These are phyloP conservation scores for Channallabes apus DNA, from an alignment of 2,797 vertebrate species.

Conservation along the genomic window DNA sequence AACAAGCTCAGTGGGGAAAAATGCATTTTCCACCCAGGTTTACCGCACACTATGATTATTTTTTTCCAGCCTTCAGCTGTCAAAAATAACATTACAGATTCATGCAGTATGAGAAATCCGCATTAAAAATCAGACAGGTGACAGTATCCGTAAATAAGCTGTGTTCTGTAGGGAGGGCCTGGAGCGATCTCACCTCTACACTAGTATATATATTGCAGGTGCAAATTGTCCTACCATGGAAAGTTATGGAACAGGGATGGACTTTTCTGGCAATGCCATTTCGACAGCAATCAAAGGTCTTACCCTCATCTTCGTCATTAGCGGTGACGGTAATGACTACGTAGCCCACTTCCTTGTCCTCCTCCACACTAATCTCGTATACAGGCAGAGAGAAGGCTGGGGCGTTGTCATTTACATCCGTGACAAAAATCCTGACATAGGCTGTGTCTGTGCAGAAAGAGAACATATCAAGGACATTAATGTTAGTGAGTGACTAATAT, in stretches of 20 bases:
- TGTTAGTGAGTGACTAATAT: background rate
- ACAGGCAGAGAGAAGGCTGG: conserved; percentile 75
- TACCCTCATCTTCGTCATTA: conserved; percentile 87
- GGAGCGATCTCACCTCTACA: conserved; percentile 21
- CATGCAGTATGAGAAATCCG: conserved; percentile 31
- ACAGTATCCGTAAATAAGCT: conserved; percentile 40
- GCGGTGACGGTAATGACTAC: conserved; percentile 84
- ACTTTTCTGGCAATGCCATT: background rate
- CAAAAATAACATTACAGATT: conserved; percentile 51
- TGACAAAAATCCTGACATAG: conserved; percentile 84
- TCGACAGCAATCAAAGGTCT: conserved; percentile 38
- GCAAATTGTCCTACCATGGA: conserved; percentile 11
- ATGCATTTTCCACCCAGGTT: conserved; percentile 55
- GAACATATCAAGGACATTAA: background rate
- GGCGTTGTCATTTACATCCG: conserved; percentile 87
- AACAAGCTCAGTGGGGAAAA: conserved; percentile 68
- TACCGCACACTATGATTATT: conserved; percentile 47
- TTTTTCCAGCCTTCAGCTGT: conserved; percentile 52
- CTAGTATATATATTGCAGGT: conserved; percentile 3
- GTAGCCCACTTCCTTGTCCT: conserved; percentile 85
- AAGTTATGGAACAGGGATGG: conserved; percentile 1
- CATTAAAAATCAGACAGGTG: conserved; percentile 44
- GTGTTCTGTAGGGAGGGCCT: conserved; percentile 27
- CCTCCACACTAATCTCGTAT: conserved; percentile 84
- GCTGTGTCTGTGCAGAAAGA: conserved; percentile 76